Base-by-base conservation (phyloP, 2,113 vertebrate species). In the Elachura formosa region DNA sequence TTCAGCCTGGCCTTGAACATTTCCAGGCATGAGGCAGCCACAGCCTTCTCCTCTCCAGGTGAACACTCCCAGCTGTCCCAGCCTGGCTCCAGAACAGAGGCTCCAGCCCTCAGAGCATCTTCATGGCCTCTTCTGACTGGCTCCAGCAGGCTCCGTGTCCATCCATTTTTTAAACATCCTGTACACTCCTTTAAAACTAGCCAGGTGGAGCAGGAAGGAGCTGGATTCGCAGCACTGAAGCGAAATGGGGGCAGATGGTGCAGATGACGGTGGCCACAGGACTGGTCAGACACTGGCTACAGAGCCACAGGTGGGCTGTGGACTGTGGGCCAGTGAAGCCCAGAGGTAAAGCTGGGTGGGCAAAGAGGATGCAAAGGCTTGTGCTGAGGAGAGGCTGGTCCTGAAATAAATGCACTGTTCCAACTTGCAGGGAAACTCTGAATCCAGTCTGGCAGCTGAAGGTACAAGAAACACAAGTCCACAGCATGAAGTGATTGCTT, bases 351-450 rank as follows among this genome's bases (percentile, higher is more conserved):
- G 40, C 23, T 11, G 6, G 31, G 26, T 1, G 4, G 38, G 56
- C 5, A 31, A 43, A 56, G 22, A 46, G 66, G 51, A 14, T 25
- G 34, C 1, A 1, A 2, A 0, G 14, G 3, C 6, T 18, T 17
- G 26, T n/a, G 33, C 13, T 33, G n/a, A 29, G 7, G 54, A 45
- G 34, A 38, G 18, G 29, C 25, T 64, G 55, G 15, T 20, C 12
- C 41, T 61, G n/a, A 69, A 84, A 48, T 1, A 46, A 84, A 56
- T 1, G 2, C 2, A 1, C 26, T 51, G 48, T 41, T 78, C 18
- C 5, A 2, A 8, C 46, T 26, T 14, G 10, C 6, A 5, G 8
- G 20, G 61, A 34, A 48, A 56, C 12, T 28, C 56, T 54, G 84
- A 62, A 36, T 15, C 19, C 22, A 17, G n/a, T 8, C 9, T 61